phyloP scores from a whole-genome alignment of 2,113 vertebrate species.

The Pheucticus melanocephalus region DNA sequence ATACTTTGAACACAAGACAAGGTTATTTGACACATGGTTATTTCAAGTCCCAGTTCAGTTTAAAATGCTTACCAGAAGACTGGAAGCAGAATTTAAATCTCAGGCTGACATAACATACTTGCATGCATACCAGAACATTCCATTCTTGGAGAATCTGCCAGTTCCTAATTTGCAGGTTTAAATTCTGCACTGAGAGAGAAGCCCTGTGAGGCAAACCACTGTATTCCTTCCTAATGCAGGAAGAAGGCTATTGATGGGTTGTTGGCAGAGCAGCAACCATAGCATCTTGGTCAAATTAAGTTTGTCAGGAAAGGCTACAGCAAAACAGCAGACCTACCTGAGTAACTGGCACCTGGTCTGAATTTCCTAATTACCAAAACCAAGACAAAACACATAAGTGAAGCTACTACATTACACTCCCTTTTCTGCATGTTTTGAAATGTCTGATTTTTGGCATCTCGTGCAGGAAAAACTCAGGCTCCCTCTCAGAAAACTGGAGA shows the following conservation, averaged over 20 bases:
- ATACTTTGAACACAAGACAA: background rate
- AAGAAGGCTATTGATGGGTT: background rate
- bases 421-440: background rate
- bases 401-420: fast-evolving
- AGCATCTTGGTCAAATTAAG: background rate
- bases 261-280: background rate
- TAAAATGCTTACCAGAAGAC: background rate
- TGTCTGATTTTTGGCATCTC: background rate
- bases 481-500: background rate
- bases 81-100: background rate
- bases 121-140: background rate
- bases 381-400: background rate
- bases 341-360: background rate
- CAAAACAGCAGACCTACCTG: background rate
- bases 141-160: background rate
- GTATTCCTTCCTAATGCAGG: background rate
- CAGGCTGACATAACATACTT: background rate
- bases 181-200: background rate
- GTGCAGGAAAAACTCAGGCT: background rate
- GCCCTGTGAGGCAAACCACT: background rate
- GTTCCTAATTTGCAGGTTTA: background rate
- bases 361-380: background rate
- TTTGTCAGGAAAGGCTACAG: background rate
- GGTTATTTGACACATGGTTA: background rate
- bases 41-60: background rate